These are phyloP conservation scores for Pristionchus pacificus DNA, from an alignment of 1,140 invertebrate species.

Conservation along the genomic window DNA sequence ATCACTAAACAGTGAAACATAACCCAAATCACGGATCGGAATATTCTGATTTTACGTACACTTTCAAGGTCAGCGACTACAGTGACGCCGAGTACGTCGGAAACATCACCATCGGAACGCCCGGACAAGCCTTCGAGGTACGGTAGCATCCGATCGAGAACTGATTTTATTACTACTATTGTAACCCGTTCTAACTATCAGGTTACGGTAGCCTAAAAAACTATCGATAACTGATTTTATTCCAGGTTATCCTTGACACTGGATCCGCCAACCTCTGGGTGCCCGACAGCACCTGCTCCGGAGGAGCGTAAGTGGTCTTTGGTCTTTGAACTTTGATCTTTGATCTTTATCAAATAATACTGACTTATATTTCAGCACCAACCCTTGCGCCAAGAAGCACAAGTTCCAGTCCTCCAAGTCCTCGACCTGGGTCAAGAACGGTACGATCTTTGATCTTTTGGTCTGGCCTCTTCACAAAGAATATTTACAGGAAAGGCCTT, in stretches of 20 bases:
- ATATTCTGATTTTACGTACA: too few relatives aligned
- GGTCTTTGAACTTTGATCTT: background rate
- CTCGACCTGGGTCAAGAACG: conserved; percentile 40
- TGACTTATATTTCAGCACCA: conserved; percentile 4
- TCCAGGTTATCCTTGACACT: conserved; percentile 43
- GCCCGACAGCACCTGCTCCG: conserved; percentile 26
- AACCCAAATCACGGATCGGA: too few relatives aligned
- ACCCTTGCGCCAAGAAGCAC: conserved; percentile 35
- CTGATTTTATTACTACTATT: too few relatives aligned
- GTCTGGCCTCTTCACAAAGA: background rate
- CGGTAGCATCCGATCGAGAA: too few relatives aligned
- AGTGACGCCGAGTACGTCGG: conserved; percentile 42
- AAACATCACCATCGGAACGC: conserved; percentile 45
- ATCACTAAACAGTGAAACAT: too few relatives aligned
- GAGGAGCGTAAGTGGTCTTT: background rate
- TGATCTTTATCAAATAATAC: too few relatives aligned
- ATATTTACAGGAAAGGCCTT: background rate
- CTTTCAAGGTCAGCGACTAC: conserved; percentile 29
- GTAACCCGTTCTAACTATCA: too few relatives aligned
- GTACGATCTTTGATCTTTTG: conserved; percentile 21
- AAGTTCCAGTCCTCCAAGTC: conserved; percentile 38
- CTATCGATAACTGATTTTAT: too few relatives aligned
- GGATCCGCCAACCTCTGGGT: conserved; percentile 37
- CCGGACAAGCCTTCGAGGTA: conserved; percentile 36
- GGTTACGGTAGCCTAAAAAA: too few relatives aligned